Conservation (phyloP, 2,113 vertebrate genomes). For the Zingel zingel region DNA sequence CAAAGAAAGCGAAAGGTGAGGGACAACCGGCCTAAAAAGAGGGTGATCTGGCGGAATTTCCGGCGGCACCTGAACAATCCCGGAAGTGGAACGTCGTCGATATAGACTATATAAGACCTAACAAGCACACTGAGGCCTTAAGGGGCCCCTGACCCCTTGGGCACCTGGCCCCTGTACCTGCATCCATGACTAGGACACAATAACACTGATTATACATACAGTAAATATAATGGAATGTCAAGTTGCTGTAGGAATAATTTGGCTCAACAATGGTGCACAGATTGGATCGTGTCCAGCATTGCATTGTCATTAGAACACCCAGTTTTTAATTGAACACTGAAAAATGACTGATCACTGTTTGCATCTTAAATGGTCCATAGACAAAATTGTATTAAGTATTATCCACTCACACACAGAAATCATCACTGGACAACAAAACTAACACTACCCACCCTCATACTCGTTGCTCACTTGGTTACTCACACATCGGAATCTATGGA, state of each 20-base stretch:
- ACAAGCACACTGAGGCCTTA: background rate
- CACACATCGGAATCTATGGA: constrained; percentile 33
- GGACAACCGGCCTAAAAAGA: too few species aligned
- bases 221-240: constrained; percentile 28
- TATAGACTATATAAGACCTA: background rate
- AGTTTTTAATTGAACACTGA: constrained; percentile 11
- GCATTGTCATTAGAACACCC: background rate
- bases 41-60: too few species aligned
- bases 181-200: constrained; percentile 6
- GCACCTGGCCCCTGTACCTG: background rate
- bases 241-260: constrained; percentile 32
- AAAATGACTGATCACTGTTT: constrained; percentile 43
- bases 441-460: constrained; percentile 38
- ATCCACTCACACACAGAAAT: constrained; percentile 36
- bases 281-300: constrained; percentile 37
- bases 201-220: constrained; percentile 29
- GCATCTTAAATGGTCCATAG: constrained; percentile 14
- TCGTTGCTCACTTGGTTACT: constrained; percentile 44
- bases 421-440: constrained; percentile 31
- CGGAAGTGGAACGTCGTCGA: too few species aligned
- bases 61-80: too few species aligned
- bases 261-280: constrained; percentile 38
- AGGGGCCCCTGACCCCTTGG: background rate
- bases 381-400: constrained; percentile 36
- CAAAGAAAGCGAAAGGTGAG: too few species aligned